Percentiles rank a stretch among this genome's conserved stretches.
Conservation (phyloP, 2,797 vertebrate species). For the Cyclura pinguis region DNA sequence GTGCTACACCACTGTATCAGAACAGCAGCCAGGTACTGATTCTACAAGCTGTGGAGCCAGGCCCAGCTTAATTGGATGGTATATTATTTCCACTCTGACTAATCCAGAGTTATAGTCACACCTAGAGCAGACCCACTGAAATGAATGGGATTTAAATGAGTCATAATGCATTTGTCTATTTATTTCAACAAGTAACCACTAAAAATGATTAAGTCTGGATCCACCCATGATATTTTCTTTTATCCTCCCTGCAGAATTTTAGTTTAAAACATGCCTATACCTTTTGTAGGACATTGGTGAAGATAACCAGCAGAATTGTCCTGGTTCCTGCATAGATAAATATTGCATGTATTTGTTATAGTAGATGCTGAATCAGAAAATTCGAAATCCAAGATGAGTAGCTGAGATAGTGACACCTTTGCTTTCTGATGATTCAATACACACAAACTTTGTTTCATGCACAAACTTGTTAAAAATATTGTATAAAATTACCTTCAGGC, state of each 20-base stretch:
- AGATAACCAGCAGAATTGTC: slow-evolving; percentile 24
- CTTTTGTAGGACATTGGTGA: slow-evolving; percentile 22
- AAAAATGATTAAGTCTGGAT: not conserved
- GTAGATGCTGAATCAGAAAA: too few species aligned
- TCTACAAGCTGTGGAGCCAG: not conserved
- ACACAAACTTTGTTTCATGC: too few species aligned
- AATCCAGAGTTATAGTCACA: not conserved
- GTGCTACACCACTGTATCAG: too few species aligned
- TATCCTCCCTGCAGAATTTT: not conserved
- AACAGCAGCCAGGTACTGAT: not conserved
- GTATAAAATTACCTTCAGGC: too few species aligned
- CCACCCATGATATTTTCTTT: too few species aligned
- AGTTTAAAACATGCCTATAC: slow-evolving; percentile 12
- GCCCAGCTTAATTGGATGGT: not conserved
- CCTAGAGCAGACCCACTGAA: not conserved
- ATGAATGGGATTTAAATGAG: not conserved
- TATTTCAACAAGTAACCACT: not conserved
- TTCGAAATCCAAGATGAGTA: too few species aligned
- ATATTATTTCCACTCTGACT: not conserved
- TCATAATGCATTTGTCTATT: not conserved
- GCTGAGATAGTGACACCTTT: too few species aligned
- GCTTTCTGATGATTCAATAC: too few species aligned
- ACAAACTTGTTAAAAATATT: too few species aligned
- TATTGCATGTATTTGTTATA: slow-evolving; percentile 31
- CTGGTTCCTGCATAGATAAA: slow-evolving; percentile 21